Percentiles rank a stretch among this genome's conserved stretches.
phyloP scores from a whole-genome alignment of 2,888 invertebrate genomes.

The Aleiodes leptofemur region DNA sequence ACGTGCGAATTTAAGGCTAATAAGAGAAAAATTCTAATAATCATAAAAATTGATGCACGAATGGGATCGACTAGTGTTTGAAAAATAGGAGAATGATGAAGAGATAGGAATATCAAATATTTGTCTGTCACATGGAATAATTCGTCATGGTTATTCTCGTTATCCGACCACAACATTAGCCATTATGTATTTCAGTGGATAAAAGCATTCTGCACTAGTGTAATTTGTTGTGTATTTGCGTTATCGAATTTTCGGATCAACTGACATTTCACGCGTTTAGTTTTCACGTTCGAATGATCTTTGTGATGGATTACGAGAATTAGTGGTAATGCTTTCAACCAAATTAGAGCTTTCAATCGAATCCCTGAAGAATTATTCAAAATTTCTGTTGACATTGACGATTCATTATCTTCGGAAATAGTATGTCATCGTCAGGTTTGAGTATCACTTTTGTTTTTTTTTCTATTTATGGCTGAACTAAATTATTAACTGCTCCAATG shows the following conservation, averaged over 20 bases:
- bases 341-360: constrained; percentile 13
- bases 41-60: constrained; percentile 21
- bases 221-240: constrained; percentile 13
- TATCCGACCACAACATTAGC: no score
- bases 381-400: no score
- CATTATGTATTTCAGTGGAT: no score
- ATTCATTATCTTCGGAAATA: constrained; percentile 28
- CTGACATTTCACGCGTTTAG: neutral
- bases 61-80: neutral
- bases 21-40: constrained; percentile 3
- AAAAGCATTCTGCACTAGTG: neutral
- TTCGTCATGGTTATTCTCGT: no score
- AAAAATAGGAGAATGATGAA: no score
- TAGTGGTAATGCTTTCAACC: constrained; percentile 8
- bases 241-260: constrained; percentile 13
- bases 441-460: constrained; percentile 51
- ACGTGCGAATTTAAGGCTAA: neutral
- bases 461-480: constrained; percentile 55
- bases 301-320: constrained; percentile 14
- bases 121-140: no score
- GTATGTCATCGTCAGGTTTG: constrained; percentile 46
- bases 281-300: constrained; percentile 6
- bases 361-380: no score
- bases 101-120: no score
- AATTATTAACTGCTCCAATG: constrained; percentile 50